Evolutionary conservation across 2,797 vertebrate species (phyloP).

Genomic region (Gymnopithys bicolor): DNA sequence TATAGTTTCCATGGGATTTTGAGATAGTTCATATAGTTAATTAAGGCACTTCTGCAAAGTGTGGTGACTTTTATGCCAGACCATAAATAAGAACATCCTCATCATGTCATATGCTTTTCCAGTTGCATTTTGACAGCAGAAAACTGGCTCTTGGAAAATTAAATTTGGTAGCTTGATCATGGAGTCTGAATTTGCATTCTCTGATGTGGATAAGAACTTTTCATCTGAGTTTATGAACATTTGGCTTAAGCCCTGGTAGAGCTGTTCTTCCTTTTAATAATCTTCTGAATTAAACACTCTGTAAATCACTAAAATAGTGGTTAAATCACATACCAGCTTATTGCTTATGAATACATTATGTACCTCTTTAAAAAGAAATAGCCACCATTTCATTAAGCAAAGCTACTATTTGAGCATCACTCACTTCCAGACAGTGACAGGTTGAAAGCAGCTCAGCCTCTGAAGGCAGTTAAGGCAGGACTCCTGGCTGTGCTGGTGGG

Average conservation of each 20-base stretch:
- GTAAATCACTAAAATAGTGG: neutral
- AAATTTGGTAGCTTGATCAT: neutral
- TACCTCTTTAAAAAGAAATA: neutral
- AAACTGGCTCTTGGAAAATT: neutral
- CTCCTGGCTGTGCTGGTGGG: conserved; percentile 12
- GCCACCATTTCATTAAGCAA: neutral
- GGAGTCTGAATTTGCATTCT: neutral
- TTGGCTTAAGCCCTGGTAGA: neutral
- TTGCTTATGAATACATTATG: neutral
- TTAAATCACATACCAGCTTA: neutral
- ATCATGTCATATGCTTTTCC: neutral
- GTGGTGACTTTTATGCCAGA: neutral
- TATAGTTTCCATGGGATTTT: neutral
- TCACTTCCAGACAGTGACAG: neutral
- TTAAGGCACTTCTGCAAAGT: neutral
- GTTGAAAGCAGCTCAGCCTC: conserved; percentile 20
- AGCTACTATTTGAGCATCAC: neutral
- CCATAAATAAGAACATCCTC: neutral
- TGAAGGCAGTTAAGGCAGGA: neutral
- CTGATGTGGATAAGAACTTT: neutral
- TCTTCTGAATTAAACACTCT: neutral
- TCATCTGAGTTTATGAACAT: neutral
- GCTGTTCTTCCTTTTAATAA: neutral
- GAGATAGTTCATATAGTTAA: neutral
- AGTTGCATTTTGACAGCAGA: neutral